These are phyloP conservation scores for Andrena marginata DNA, from an alignment of 2,888 invertebrate species.

Conservation along the genomic window DNA sequence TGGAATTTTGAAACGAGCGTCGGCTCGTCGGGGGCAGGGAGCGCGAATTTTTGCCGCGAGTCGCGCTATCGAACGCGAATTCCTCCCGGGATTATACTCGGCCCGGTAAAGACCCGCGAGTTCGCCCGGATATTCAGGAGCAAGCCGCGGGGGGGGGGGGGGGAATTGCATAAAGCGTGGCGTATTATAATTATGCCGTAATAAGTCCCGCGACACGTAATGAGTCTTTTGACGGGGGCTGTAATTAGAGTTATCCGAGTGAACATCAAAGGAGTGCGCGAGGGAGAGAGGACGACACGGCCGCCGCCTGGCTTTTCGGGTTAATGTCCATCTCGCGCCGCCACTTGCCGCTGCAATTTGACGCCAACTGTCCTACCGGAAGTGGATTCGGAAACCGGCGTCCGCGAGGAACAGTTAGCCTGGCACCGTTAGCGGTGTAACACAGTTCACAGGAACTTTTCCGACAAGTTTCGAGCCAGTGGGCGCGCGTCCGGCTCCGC, in stretches of 20 bases:
- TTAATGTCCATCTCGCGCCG: constrained; percentile 54
- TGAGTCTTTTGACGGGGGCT: constrained; percentile 55
- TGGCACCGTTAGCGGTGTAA: constrained; percentile 68
- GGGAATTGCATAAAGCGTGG: constrained; percentile 15
- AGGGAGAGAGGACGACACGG: background rate
- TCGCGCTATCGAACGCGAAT: background rate
- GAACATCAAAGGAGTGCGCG: constrained; percentile 42
- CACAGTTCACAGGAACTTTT: constrained; percentile 48
- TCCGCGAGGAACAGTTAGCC: constrained; percentile 71
- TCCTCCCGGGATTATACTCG: constrained; percentile 9
- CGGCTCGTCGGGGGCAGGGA: background rate
- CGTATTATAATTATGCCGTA: constrained; percentile 49
- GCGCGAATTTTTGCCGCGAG: constrained; percentile 4
- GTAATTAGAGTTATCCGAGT: constrained; percentile 53
- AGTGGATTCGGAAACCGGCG: constrained; percentile 74
- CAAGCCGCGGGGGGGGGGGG: too few species aligned
- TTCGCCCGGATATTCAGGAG: constrained; percentile 23
- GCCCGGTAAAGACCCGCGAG: background rate
- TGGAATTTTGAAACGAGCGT: background rate
- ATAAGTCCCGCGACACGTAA: constrained; percentile 55
- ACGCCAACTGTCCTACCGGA: constrained; percentile 74
- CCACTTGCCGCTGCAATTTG: constrained; percentile 65
- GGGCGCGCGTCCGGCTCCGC: constrained; percentile 18
- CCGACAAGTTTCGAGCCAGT: constrained; percentile 28
- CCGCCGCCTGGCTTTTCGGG: constrained; percentile 31